These are phyloP conservation scores for Ochotona curzoniae DNA, from an alignment of 2,113 vertebrate species.

Conservation along the genomic window DNA sequence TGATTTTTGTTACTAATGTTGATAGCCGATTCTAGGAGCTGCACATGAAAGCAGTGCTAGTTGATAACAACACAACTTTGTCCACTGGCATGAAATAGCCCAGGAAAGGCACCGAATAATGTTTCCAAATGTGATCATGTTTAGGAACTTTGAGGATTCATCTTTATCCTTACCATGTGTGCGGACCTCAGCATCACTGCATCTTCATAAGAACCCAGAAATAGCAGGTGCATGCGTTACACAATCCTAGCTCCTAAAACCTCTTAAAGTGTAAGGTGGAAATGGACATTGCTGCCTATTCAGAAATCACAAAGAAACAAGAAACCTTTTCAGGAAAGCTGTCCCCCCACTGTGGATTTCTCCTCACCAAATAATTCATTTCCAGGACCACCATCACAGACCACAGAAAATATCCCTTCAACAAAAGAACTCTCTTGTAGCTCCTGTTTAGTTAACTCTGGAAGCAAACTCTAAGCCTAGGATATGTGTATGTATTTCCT, in stretches of 20 bases:
- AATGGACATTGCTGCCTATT: not conserved
- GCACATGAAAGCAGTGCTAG: not conserved
- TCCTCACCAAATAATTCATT: not conserved
- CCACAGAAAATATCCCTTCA: not conserved
- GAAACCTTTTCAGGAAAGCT: conserved; percentile 2
- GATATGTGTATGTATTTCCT: not conserved
- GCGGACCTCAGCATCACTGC: not conserved
- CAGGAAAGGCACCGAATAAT: not conserved
- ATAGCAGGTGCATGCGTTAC: not conserved
- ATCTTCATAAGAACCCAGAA: conserved; percentile 19
- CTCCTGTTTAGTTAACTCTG: not conserved
- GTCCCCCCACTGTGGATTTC: not conserved
- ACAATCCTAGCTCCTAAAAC: not conserved
- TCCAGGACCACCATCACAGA: not conserved
- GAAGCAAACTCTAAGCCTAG: not conserved
- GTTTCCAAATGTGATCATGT: not conserved
- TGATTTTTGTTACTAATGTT: not conserved
- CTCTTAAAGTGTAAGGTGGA: not conserved
- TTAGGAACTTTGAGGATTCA: conserved; percentile 33
- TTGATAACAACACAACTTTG: not conserved
- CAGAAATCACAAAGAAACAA: conserved; percentile 1
- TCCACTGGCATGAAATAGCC: not conserved
- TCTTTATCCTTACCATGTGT: not conserved
- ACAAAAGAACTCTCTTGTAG: not conserved
- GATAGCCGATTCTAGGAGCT: not conserved